Base-by-base conservation (phyloP, 2,113 vertebrate genomes). In the Pipa parva region DNA sequence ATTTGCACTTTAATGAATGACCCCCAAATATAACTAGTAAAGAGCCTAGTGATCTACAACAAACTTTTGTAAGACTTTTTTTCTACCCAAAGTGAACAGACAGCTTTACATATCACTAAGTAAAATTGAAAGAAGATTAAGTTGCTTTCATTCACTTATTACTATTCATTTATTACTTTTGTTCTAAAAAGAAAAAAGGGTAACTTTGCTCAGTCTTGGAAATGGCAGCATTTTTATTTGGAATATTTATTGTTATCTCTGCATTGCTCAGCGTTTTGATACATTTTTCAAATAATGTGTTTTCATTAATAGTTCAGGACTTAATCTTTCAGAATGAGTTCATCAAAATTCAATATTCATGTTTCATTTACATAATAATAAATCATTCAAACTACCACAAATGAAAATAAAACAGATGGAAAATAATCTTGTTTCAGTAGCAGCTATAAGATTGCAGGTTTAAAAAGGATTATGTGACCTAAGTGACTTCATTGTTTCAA, bases 401-500 rank as follows among this genome's bases (percentile, higher is more conserved):
- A 59, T 52, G 33, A 60, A 69, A 60, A 69, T 59, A 69, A 69
- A 69, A 59, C 56, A 69, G 56, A 69, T 60, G 46, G 46, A 59
- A 59, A 69, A 69, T 69, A 69, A 69, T 69, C 65, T 69, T 60
- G 57, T 69, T 69, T 69, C 65, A 52, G 65, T 69, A 51, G 56
- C 65, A 51, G 46, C 46, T 69, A 60, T 60, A 69, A 60, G 65
- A 69, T 69, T 69, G 59, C 33, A 29, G 65, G 65, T 60, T 69
- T 69, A 60, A 52, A 67, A 69, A 69, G 65, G 65, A 69, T 69
- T 69, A 69, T 60, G 65, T n/a, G 65, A 69, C 65, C 65, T 69
- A 60, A 69, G 59, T 42, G 57, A 69, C 57, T 69, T 69, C 57
- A 69, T 60, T 69, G 57, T 69, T 69, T 69, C 31, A 60, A 49